Evolutionary conservation across 1,140 invertebrate genomes (phyloP).

Genomic region (Calycopis cecrops): DNA sequence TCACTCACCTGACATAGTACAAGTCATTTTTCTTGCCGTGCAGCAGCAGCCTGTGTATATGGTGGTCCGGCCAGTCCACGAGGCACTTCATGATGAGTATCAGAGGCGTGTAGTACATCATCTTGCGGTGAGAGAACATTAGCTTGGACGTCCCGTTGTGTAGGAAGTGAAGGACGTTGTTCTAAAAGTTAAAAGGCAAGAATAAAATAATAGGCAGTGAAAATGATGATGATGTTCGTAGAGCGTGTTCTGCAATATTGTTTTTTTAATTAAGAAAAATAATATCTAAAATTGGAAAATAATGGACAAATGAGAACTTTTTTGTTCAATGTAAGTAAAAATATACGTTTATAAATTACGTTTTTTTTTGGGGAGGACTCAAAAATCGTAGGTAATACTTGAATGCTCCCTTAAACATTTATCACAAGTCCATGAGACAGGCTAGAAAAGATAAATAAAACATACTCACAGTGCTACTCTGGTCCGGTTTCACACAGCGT

Average conservation of each 20-base stretch:
- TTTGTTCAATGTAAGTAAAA: too few relatives aligned
- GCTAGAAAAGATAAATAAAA: conserved; percentile 15
- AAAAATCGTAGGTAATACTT: too few relatives aligned
- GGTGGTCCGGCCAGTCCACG: conserved; percentile 85
- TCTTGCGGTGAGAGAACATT: conserved; percentile 87
- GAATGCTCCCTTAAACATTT: too few relatives aligned
- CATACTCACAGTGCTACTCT: conserved; percentile 80
- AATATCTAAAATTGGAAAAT: too few relatives aligned
- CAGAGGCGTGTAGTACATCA: conserved; percentile 90
- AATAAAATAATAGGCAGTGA: neutral
- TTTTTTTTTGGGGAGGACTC: too few relatives aligned
- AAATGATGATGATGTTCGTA: too few relatives aligned
- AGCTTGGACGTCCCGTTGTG: conserved; percentile 91
- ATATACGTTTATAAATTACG: too few relatives aligned
- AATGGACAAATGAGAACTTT: too few relatives aligned
- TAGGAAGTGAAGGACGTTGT: conserved; percentile 93
- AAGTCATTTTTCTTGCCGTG: conserved; percentile 87
- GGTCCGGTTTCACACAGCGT: conserved; percentile 87
- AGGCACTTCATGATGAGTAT: conserved; percentile 93
- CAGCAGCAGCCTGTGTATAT: conserved; percentile 87
- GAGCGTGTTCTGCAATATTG: too few relatives aligned
- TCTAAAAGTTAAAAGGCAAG: conserved; percentile 76
- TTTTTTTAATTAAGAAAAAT: too few relatives aligned
- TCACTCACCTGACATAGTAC: conserved; percentile 89
- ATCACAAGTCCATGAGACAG: too few relatives aligned